Base-by-base conservation (phyloP, 2,888 invertebrate genomes). In the Tenthredo mesomela region DNA sequence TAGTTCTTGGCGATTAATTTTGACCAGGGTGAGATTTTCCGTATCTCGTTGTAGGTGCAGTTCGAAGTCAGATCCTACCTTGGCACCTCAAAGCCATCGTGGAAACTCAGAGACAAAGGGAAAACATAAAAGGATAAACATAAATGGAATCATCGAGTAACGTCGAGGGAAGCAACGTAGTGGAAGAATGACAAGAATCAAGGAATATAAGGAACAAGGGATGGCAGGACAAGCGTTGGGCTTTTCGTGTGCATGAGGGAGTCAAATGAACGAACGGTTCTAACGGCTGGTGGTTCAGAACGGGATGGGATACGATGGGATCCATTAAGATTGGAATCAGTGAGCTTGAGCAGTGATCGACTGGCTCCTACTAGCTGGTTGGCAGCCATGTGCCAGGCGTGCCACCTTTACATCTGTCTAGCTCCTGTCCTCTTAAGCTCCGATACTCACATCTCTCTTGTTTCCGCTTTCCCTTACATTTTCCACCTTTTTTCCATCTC, bases 291-390 rank as follows among this genome's bases (percentile, higher is more conserved):
- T 21, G 65, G 82, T 82, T 70, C 82, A n/a, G 70, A 70, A 70
- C 33, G 82, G 82, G 67, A 70, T 50, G 82, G 82, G 82, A 70
- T 82, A 25, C 65, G 82, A 82, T 65, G 82, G 82, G 82, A 67
- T 82, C 82, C 82, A 82, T 82, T 82, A 82, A 67, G 82, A 82
- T 82, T 70, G 82, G 70, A 47, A 82, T 82, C 82, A 70, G 82
- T 82, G 50, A 82, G 70, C 50, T 70, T 70, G 82, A 65, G 82
- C 82, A 61, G 82, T 82, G 82, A 82, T 82, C 82, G 82, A 82
- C 82, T 70, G 67, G 65, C 82, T 82, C 33, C 67, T 82, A 33
- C 82, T 67, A 33, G 70, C n/a, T 67, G 40, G 80, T 80, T 80
- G 80, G 80, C 80, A 80, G 80, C 61, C 61, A 61, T 80, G 80